Conservation (phyloP, 2,113 vertebrate genomes). For the Tylochromis polylepis region DNA sequence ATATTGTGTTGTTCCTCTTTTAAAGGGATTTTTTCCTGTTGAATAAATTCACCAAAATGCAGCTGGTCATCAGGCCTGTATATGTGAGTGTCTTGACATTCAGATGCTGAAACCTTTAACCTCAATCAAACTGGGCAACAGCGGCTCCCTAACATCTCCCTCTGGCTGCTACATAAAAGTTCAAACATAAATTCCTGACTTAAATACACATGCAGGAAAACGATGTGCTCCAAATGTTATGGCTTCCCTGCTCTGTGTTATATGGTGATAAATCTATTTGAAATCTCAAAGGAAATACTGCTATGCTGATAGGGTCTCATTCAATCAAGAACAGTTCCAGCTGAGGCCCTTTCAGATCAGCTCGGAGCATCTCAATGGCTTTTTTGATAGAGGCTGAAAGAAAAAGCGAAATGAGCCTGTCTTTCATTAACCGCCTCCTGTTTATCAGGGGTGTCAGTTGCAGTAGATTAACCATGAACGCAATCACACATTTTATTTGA, state of each 20-base stretch:
- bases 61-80: background rate
- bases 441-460: conserved; percentile 31
- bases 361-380: conserved; percentile 3
- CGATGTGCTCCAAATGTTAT: background rate
- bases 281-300: background rate
- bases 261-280: background rate
- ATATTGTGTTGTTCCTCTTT: background rate
- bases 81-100: background rate
- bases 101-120: background rate
- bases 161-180: conserved; percentile 36
- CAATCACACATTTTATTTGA: conserved; percentile 34
- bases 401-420: conserved; percentile 24
- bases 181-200: background rate
- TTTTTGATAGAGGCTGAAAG: conserved; percentile 1
- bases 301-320: background rate
- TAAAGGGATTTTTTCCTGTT: background rate
- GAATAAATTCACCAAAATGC: background rate
- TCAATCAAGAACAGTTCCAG: conserved; percentile 2
- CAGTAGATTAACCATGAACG: conserved; percentile 32
- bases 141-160: background rate
- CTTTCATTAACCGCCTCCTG: conserved; percentile 32
- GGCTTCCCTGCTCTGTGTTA: background rate
- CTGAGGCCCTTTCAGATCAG: background rate
- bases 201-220: background rate
- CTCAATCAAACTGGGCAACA: conserved; percentile 3